phyloP scores from a whole-genome alignment of 2,797 vertebrate genomes.

The Pseudomugil gertrudae region DNA sequence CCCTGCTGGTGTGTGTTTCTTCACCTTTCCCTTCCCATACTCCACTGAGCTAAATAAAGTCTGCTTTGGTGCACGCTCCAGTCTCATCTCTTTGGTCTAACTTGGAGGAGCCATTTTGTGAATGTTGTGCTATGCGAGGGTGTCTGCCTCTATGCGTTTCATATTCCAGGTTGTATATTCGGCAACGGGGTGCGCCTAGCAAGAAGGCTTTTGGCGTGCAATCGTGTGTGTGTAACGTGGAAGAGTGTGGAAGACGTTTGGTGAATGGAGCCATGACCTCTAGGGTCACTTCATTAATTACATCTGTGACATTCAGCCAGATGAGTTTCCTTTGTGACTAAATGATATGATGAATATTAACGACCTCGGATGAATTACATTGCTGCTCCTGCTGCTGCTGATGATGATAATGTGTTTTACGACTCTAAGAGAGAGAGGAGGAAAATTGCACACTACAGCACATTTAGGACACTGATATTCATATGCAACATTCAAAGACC shows the following conservation, averaged over 20 bases:
- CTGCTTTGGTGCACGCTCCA: constrained; percentile 82
- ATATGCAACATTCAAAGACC: constrained; percentile 69
- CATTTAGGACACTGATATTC: constrained; percentile 74
- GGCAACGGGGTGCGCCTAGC: constrained; percentile 41
- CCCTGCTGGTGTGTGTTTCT: constrained; percentile 79
- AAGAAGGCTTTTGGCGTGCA: constrained; percentile 63
- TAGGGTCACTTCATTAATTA: constrained; percentile 88
- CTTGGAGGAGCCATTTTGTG: constrained; percentile 70
- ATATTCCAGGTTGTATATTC: constrained; percentile 59
- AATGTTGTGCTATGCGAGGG: constrained; percentile 57
- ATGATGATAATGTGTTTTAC: constrained; percentile 84
- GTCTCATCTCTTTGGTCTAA: constrained; percentile 73
- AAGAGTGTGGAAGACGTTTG: constrained; percentile 79
- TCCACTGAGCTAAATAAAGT: constrained; percentile 88
- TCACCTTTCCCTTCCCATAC: constrained; percentile 75
- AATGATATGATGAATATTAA: constrained; percentile 90
- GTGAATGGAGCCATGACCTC: constrained; percentile 82
- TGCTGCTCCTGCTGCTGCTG: constrained; percentile 78
- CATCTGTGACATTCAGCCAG: constrained; percentile 89
- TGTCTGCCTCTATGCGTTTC: constrained; percentile 50
- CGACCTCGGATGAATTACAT: constrained; percentile 83
- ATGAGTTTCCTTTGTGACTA: constrained; percentile 89
- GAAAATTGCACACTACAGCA: constrained; percentile 80
- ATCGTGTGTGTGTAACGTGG: constrained; percentile 53
- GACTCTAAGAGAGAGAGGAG: constrained; percentile 71